These are phyloP conservation scores for Cydia splendana DNA, from an alignment of 1,140 invertebrate genomes.

Conservation along the genomic window DNA sequence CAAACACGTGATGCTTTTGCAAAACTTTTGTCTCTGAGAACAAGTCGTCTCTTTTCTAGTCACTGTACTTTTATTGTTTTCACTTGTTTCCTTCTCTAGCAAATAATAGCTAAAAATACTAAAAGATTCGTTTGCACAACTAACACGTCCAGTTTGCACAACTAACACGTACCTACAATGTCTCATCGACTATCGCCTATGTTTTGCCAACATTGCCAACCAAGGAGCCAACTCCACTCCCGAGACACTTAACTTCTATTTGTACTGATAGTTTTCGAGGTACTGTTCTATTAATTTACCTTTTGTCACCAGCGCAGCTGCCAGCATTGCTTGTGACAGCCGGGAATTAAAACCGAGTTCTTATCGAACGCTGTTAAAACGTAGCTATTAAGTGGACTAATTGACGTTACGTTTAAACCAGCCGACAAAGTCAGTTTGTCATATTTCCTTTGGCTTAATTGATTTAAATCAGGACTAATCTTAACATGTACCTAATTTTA, in stretches of 20 bases:
- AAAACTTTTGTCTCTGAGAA: not conserved
- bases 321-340: not conserved
- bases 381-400: not conserved
- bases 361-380: not conserved
- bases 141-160: not conserved
- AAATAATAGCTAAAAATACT: not conserved
- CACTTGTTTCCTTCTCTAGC: not conserved
- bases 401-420: not conserved
- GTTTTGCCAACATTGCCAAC: not conserved
- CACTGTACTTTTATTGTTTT: not conserved
- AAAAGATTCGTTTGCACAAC: not conserved
- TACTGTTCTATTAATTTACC: conserved; percentile 3
- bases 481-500: no score
- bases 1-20: conserved; percentile 16
- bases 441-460: not conserved
- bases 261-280: not conserved
- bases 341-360: not conserved
- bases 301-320: not conserved
- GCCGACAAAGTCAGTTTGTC: not conserved
- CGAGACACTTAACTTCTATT: not conserved
- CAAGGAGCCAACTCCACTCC: not conserved
- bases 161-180: not conserved
- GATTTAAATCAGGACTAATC: not conserved
- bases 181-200: not conserved
- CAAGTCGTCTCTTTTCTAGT: not conserved